phyloP scores from a whole-genome alignment of 2,113 vertebrate genomes.

The Lasiurus borealis region DNA sequence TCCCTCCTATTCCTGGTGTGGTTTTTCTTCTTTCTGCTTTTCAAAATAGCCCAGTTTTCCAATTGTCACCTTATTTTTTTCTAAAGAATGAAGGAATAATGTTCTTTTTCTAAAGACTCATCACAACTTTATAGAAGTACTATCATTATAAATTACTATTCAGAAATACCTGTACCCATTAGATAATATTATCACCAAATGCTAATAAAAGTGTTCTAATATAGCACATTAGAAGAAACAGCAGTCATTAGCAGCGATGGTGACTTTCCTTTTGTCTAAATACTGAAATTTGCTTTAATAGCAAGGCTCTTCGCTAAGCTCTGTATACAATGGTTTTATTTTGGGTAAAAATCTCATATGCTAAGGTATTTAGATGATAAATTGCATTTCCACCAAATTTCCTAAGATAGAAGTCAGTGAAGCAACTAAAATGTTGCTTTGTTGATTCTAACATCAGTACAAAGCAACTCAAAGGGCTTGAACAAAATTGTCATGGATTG shows the following conservation, averaged over 20 bases:
- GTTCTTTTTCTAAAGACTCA: constrained; percentile 25
- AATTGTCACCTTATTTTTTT: background rate
- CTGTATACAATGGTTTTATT: constrained; percentile 16
- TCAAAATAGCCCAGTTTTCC: constrained; percentile 30
- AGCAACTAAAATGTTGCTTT: background rate
- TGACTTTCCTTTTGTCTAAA: constrained; percentile 31
- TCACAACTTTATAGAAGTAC: constrained; percentile 29
- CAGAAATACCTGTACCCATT: background rate
- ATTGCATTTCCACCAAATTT: constrained; percentile 46
- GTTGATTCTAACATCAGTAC: background rate
- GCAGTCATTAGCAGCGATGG: background rate
- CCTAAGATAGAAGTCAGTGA: constrained; percentile 55
- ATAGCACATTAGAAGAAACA: constrained; percentile 16
- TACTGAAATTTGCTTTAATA: constrained; percentile 51
- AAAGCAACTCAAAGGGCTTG: background rate
- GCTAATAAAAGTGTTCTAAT: constrained; percentile 28
- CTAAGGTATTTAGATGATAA: constrained; percentile 54
- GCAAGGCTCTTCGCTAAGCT: constrained; percentile 40
- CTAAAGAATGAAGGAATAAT: background rate
- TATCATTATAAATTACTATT: constrained; percentile 9
- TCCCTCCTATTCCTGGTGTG: background rate
- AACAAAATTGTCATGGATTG: background rate
- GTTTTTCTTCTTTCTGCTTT: constrained; percentile 48
- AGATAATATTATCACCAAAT: constrained; percentile 45
- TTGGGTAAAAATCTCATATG: background rate